A percentile compares a stretch with the other conserved stretches of the same genome.
These are phyloP conservation scores for Sorex fumeus DNA, from an alignment of 2,113 vertebrate species.

Conservation along the genomic window DNA sequence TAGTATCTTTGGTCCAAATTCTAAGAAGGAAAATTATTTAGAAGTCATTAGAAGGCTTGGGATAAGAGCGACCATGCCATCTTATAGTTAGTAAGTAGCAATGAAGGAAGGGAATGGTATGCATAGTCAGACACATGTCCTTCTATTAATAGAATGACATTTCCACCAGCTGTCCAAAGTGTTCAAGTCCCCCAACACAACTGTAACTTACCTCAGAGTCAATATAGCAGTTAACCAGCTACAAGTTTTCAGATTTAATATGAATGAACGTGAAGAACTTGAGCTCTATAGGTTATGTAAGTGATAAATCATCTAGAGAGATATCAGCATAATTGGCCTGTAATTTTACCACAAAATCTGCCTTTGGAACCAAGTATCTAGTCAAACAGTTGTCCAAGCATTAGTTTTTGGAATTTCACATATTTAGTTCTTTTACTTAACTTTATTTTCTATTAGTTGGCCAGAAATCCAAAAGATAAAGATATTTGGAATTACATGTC, in stretches of 20 bases:
- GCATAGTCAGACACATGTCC: conserved; percentile 78
- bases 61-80: conserved; percentile 60
- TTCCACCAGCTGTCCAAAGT: conserved; percentile 79
- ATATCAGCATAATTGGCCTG: conserved; percentile 45
- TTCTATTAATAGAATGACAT: conserved; percentile 80
- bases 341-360: neutral
- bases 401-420: conserved; percentile 27
- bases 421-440: conserved; percentile 40
- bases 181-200: conserved; percentile 72
- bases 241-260: conserved; percentile 73
- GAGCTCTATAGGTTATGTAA: conserved; percentile 1
- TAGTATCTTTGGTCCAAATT: conserved; percentile 60
- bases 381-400: neutral
- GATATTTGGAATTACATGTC: neutral
- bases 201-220: conserved; percentile 72
- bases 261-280: conserved; percentile 59
- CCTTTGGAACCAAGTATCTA: conserved; percentile 7
- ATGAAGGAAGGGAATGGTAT: conserved; percentile 68
- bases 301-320: conserved; percentile 18
- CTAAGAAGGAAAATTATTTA: conserved; percentile 52
- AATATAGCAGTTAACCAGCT: conserved; percentile 68
- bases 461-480: neutral
- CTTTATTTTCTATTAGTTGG: conserved; percentile 35
- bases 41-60: conserved; percentile 58
- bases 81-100: conserved; percentile 71